Evolutionary conservation across 2,888 invertebrate species (phyloP).

Genomic region (Eretmocerus hayati): DNA sequence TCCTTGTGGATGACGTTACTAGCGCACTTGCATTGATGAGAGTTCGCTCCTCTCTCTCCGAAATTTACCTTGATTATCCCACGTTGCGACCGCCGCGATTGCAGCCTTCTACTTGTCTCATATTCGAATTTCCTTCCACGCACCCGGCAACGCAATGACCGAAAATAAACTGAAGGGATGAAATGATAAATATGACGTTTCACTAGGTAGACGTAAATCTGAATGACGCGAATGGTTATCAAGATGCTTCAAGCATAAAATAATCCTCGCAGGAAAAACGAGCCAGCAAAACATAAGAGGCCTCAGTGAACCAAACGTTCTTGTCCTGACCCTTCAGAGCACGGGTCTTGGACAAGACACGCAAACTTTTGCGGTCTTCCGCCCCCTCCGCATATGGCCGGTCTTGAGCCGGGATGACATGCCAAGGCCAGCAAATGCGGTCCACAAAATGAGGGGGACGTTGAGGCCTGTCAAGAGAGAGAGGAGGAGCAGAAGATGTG

Average conservation of each 20-base stretch:
- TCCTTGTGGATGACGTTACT: not conserved
- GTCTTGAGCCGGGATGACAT: too few relatives aligned
- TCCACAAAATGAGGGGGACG: constrained; percentile 25
- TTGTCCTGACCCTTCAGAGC: too few relatives aligned
- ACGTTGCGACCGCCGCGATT: constrained; percentile 36
- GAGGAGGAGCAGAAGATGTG: constrained; percentile 3
- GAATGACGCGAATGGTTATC: not conserved
- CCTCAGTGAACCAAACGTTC: not conserved
- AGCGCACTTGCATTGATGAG: constrained; percentile 40
- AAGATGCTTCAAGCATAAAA: not conserved
- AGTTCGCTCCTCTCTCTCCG: constrained; percentile 44
- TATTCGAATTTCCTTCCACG: too few relatives aligned
- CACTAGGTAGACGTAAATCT: too few relatives aligned
- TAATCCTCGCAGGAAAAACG: too few relatives aligned
- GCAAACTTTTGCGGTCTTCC: constrained; percentile 18
- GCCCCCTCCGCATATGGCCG: constrained; percentile 31
- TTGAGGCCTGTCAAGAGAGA: constrained; percentile 11
- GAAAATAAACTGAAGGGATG: too few relatives aligned
- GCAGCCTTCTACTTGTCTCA: too few relatives aligned
- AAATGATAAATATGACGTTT: too few relatives aligned
- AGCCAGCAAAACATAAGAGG: not conserved
- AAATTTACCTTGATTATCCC: constrained; percentile 42
- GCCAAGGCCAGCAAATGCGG: too few relatives aligned
- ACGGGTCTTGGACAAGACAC: not conserved
- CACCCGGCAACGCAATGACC: too few relatives aligned